Percentiles rank a stretch among this genome's conserved stretches.
These are phyloP conservation scores for Cylas formicarius DNA, from an alignment of 1,140 invertebrate genomes.

Conservation along the genomic window DNA sequence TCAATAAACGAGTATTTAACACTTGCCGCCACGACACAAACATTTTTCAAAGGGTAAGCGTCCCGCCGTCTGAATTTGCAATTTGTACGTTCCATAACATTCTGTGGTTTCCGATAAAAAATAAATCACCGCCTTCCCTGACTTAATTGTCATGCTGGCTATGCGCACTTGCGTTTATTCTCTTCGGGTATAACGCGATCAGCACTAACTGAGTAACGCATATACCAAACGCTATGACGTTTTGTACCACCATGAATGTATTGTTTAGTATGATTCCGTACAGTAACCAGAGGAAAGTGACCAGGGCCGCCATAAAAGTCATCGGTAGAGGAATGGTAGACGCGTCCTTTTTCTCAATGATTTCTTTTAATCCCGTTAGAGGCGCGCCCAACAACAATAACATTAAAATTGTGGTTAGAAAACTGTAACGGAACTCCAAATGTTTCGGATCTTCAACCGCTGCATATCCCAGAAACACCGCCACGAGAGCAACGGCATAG, in stretches of 20 bases:
- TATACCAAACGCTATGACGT: slow-evolving; percentile 54
- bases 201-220: slow-evolving; percentile 55
- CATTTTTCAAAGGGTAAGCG: too few species aligned
- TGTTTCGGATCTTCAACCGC: slow-evolving; percentile 53
- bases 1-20: too few species aligned
- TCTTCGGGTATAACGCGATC: slow-evolving; percentile 43
- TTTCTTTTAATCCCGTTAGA: slow-evolving; percentile 59
- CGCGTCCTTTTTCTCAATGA: slow-evolving; percentile 68
- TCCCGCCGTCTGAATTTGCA: too few species aligned
- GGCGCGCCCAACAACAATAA: slow-evolving; percentile 62
- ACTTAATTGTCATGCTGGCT: too few species aligned
- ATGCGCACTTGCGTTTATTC: too few species aligned
- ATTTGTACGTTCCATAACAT: too few species aligned
- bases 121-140: too few species aligned
- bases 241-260: slow-evolving; percentile 72
- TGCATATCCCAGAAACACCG: slow-evolving; percentile 54
- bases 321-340: slow-evolving; percentile 74
- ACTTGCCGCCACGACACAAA: too few species aligned
- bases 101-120: too few species aligned
- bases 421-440: slow-evolving; percentile 60
- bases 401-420: slow-evolving; percentile 61
- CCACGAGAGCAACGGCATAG: slow-evolving; percentile 48
- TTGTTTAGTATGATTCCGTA: slow-evolving; percentile 75
- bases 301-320: slow-evolving; percentile 68
- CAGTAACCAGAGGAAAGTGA: slow-evolving; percentile 67